phyloP scores from a whole-genome alignment of 2,888 invertebrate species.

The Leptinotarsa haldemani region DNA sequence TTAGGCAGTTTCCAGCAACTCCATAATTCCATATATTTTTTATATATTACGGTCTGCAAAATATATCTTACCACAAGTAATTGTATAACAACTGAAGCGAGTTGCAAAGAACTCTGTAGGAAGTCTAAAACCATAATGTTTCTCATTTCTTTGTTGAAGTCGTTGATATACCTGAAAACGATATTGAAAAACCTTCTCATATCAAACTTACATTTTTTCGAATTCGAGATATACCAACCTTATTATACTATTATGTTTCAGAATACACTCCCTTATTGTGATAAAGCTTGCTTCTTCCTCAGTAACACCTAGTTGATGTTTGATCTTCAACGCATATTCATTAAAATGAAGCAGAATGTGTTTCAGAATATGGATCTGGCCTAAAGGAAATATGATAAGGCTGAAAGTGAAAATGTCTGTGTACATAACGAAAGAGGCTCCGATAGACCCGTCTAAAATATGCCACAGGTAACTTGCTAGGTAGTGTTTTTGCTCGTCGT shows the following conservation, averaged over 20 bases:
- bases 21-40: no score
- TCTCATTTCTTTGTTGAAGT: constrained; percentile 48
- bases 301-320: constrained; percentile 26
- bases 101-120: constrained; percentile 50
- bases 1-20: no score
- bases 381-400: constrained; percentile 47
- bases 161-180: constrained; percentile 46
- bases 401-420: constrained; percentile 49
- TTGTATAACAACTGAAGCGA: constrained; percentile 47
- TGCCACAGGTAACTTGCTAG: constrained; percentile 43
- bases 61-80: constrained; percentile 44
- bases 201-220: not conserved
- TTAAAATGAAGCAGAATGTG: constrained; percentile 46
- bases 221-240: constrained; percentile 23
- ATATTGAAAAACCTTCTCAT: not conserved
- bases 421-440: constrained; percentile 48
- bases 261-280: constrained; percentile 38
- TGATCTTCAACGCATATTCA: constrained; percentile 34
- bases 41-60: not conserved
- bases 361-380: constrained; percentile 47
- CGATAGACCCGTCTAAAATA: constrained; percentile 43
- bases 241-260: constrained; percentile 41
- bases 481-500: constrained; percentile 46
- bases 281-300: constrained; percentile 40
- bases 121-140: constrained; percentile 51